Percentiles rank a stretch among this genome's conserved stretches.
Conservation (phyloP, 2,797 vertebrate species). For the Potorous gilbertii region DNA sequence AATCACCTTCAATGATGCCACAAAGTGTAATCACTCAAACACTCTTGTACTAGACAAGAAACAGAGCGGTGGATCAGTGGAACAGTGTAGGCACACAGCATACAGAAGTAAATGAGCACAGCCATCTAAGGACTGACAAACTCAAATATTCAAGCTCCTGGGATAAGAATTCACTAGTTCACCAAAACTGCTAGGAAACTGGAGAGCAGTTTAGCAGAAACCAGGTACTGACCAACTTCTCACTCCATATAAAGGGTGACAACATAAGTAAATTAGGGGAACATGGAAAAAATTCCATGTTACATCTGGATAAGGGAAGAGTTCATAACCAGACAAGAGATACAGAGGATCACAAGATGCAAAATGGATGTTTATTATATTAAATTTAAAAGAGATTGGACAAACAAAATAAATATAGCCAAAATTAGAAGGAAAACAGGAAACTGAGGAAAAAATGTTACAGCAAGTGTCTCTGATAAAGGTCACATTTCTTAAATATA, state of each 20-base stretch:
- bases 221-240: neutral
- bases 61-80: neutral
- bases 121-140: neutral
- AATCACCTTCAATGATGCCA: neutral
- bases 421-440: neutral
- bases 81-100: neutral
- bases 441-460: neutral
- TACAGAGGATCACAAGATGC: neutral
- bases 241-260: neutral
- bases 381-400: neutral
- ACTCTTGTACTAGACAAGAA: neutral
- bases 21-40: neutral
- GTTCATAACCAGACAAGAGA: neutral
- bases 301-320: neutral
- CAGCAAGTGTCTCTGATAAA: neutral
- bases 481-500: neutral
- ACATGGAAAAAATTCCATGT: neutral
- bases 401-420: neutral
- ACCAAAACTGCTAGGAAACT: neutral
- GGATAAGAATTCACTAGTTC: neutral
- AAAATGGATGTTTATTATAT: neutral
- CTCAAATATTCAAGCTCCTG: neutral
- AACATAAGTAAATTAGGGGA: neutral
- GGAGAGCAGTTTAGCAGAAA: neutral
- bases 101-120: neutral